Evolutionary conservation across 2,113 vertebrate genomes (phyloP).

Genomic region (Labeo rohita): DNA sequence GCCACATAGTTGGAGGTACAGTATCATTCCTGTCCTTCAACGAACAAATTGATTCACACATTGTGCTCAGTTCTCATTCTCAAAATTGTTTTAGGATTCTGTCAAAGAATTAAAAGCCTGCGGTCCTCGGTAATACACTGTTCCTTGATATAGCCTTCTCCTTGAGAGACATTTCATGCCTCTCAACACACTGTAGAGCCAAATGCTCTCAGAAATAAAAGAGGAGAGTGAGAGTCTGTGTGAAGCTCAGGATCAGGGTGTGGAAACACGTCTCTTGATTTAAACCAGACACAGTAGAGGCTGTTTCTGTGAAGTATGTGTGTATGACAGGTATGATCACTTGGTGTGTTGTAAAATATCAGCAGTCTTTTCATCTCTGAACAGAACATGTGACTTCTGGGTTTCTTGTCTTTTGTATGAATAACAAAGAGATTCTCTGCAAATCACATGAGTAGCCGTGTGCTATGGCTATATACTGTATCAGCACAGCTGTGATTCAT

Average conservation of each 20-base stretch:
- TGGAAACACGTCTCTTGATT: neutral
- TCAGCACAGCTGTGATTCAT: too few relatives aligned
- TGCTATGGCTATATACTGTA: too few relatives aligned
- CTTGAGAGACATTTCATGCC: conserved; percentile 5
- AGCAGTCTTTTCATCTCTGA: neutral
- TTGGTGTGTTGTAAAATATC: neutral
- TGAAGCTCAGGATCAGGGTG: neutral
- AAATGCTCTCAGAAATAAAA: conserved; percentile 5
- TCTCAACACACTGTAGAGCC: conserved; percentile 1
- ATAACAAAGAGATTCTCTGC: neutral
- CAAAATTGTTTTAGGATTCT: neutral
- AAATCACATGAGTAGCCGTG: too few relatives aligned
- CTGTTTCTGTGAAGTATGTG: neutral
- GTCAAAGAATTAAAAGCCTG: neutral
- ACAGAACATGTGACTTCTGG: neutral
- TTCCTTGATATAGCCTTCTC: neutral
- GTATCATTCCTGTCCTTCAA: neutral
- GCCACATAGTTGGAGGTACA: neutral
- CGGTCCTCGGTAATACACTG: neutral
- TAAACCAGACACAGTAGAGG: neutral
- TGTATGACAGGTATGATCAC: neutral
- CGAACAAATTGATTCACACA: neutral
- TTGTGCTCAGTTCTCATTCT: neutral
- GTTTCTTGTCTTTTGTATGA: neutral
- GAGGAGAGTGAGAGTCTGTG: neutral